Evolutionary conservation across 2,113 vertebrate genomes (phyloP).

Genomic region (Dicerorhinus sumatrensis): DNA sequence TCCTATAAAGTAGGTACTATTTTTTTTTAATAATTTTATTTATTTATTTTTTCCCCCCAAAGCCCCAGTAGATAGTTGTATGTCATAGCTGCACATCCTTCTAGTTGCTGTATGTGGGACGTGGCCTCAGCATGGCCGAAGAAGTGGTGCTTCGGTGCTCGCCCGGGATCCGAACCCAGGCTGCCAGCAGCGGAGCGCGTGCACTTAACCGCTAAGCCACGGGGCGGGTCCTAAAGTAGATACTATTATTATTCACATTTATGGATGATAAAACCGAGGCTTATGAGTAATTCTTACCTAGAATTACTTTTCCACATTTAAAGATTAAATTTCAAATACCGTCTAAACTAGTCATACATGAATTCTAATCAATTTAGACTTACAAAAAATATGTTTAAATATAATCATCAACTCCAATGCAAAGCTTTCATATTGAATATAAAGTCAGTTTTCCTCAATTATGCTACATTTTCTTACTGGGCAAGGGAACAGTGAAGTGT

Average conservation of each 20-base stretch:
- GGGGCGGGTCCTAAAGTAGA: background rate
- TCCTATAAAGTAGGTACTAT: background rate
- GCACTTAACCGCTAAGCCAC: too few species aligned
- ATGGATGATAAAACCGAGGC: constrained; percentile 22
- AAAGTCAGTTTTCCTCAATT: constrained; percentile 38
- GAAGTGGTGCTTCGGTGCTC: too few species aligned
- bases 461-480: constrained; percentile 25
- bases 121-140: too few species aligned
- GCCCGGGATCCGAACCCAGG: too few species aligned
- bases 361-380: constrained; percentile 39
- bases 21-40: background rate
- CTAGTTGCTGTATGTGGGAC: too few species aligned
- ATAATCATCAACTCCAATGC: constrained; percentile 21
- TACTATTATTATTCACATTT: background rate
- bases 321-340: constrained; percentile 34
- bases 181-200: too few species aligned
- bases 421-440: constrained; percentile 23
- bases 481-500: background rate
- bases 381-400: background rate
- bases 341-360: background rate
- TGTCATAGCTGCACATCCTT: too few species aligned
- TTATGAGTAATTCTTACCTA: constrained; percentile 38
- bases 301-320: constrained; percentile 33
- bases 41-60: too few species aligned
- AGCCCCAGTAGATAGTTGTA: too few species aligned